Evolutionary conservation across 2,113 vertebrate genomes (phyloP).

Genomic region (Tricholaema leucomelas): DNA sequence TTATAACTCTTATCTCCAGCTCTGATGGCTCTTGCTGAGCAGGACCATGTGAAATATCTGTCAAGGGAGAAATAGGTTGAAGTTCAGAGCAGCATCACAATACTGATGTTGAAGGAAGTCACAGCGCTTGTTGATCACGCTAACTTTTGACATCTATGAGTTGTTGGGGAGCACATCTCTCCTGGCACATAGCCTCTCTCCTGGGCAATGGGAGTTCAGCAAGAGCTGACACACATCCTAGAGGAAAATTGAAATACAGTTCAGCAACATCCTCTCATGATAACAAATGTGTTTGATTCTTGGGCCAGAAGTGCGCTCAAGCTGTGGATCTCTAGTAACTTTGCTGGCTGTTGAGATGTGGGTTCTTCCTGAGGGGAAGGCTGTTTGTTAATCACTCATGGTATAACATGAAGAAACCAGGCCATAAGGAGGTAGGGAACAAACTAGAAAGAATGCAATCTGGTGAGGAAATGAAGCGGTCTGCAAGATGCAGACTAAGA

Average conservation of each 20-base stretch:
- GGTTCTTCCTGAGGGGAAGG: neutral
- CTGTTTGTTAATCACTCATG: conserved; percentile 20
- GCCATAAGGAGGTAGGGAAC: neutral
- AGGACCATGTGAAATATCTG: neutral
- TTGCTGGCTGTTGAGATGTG: neutral
- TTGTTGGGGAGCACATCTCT: neutral
- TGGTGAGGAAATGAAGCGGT: conserved; percentile 34
- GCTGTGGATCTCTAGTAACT: neutral
- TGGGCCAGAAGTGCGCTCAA: neutral
- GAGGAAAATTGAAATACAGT: neutral
- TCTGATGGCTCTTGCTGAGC: neutral
- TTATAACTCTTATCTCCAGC: neutral
- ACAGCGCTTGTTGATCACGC: neutral
- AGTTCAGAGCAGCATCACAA: rapidly evolving
- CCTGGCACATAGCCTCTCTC: neutral
- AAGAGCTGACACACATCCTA: neutral
- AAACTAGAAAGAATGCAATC: conserved; percentile 69
- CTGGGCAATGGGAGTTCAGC: neutral
- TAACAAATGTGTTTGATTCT: neutral
- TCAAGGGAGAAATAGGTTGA: neutral
- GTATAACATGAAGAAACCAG: conserved; percentile 4
- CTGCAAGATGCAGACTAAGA: conserved; percentile 32
- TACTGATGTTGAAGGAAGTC: neutral
- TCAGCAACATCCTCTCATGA: neutral
- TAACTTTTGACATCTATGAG: neutral